These are phyloP conservation scores for Dynastes tityus DNA, from an alignment of 2,888 invertebrate species.

Conservation along the genomic window DNA sequence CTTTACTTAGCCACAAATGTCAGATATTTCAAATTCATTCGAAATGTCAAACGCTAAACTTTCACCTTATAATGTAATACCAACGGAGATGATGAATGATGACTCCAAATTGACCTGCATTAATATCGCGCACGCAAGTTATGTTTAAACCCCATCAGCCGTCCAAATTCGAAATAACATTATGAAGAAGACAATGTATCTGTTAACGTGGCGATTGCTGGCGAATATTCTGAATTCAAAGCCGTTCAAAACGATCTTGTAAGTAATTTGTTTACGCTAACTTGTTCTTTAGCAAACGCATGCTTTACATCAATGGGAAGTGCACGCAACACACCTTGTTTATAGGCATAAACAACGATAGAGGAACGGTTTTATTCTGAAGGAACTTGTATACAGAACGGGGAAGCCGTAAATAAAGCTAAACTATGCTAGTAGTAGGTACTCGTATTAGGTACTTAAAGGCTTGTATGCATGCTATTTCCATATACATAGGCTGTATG, in stretches of 20 bases:
- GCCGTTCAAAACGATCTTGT: slow-evolving; percentile 1
- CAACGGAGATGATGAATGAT: neutral
- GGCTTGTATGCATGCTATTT: neutral
- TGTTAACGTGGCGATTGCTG: neutral
- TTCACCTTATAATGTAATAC: neutral
- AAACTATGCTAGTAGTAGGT: neutral
- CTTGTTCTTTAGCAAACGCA: slow-evolving; percentile 20
- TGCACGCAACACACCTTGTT: slow-evolving; percentile 14
- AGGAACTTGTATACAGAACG: neutral
- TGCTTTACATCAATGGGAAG: slow-evolving; percentile 17
- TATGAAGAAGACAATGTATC: neutral
- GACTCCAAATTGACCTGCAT: neutral
- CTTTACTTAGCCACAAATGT: neutral
- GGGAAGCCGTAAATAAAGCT: neutral
- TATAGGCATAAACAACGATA: slow-evolving; percentile 19
- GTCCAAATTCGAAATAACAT: neutral
- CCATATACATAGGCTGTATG: neutral
- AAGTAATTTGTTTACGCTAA: slow-evolving; percentile 4
- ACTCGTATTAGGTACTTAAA: neutral
- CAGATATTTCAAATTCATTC: neutral
- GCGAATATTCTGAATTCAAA: neutral
- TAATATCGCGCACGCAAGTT: neutral
- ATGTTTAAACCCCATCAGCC: neutral
- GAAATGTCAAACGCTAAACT: slow-evolving; percentile 10
- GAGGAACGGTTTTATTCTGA: neutral